Evolutionary conservation across 2,888 invertebrate species (phyloP).

Genomic region (Stenodema calcarata): DNA sequence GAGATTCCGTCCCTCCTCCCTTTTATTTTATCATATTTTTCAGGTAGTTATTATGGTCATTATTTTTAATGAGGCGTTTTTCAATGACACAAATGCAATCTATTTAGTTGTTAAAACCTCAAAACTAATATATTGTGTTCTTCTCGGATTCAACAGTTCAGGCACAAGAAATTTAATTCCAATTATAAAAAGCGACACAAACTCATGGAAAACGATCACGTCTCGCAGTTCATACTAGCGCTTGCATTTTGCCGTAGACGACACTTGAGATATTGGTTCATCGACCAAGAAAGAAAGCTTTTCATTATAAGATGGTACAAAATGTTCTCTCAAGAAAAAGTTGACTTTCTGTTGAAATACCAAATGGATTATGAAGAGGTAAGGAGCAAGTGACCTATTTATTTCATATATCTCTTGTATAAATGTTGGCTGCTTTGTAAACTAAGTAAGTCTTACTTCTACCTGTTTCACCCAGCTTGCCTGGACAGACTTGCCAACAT

Average conservation of each 20-base stretch:
- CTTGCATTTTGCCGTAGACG: conserved; percentile 41
- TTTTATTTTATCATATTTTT: neutral
- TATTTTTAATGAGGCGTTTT: too few relatives aligned
- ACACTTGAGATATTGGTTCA: conserved; percentile 47
- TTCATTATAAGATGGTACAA: conserved; percentile 49
- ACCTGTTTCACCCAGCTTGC: too few relatives aligned
- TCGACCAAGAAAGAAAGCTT: conserved; percentile 50
- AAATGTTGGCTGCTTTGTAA: too few relatives aligned
- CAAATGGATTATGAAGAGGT: conserved; percentile 20
- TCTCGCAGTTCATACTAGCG: conserved; percentile 43
- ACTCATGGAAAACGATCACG: conserved; percentile 27
- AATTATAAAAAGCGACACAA: conserved; percentile 22
- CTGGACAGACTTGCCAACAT: too few relatives aligned
- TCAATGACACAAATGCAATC: too few relatives aligned
- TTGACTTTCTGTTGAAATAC: conserved; percentile 2
- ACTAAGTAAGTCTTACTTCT: too few relatives aligned
- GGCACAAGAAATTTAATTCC: neutral
- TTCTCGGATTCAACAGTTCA: neutral
- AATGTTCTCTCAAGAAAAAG: conserved; percentile 22
- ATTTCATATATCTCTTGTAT: too few relatives aligned
- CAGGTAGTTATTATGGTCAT: too few relatives aligned
- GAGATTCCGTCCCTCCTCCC: neutral
- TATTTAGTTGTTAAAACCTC: neutral
- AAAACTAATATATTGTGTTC: neutral
- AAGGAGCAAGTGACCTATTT: neutral